These are phyloP conservation scores for Gymnothorax reevesii DNA, from an alignment of 2,797 vertebrate species.

Conservation along the genomic window DNA sequence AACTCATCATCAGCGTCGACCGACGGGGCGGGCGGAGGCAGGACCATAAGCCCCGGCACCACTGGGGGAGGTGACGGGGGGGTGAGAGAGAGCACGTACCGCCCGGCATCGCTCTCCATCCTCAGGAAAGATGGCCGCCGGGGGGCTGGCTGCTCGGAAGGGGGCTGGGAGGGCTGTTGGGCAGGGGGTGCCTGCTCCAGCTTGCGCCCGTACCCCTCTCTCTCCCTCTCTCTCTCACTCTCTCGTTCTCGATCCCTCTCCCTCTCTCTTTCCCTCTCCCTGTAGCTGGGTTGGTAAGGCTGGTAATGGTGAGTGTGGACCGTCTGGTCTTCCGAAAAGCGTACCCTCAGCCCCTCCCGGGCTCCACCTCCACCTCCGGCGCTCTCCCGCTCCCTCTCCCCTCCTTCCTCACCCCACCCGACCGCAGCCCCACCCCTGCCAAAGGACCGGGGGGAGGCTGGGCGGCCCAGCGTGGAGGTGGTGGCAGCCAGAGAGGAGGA, in stretches of 20 bases:
- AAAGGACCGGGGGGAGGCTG: slow-evolving; percentile 72
- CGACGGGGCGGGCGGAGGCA: slow-evolving; percentile 88
- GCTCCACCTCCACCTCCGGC: slow-evolving; percentile 62
- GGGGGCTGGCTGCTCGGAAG: slow-evolving; percentile 54
- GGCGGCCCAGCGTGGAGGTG: slow-evolving; percentile 63
- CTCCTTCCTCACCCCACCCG: slow-evolving; percentile 65
- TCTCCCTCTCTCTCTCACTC: slow-evolving; percentile 61
- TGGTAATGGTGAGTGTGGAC: slow-evolving; percentile 77
- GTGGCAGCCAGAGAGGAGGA: slow-evolving; percentile 77
- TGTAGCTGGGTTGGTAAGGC: slow-evolving; percentile 69
- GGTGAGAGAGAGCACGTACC: slow-evolving; percentile 71
- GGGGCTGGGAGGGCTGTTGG: slow-evolving; percentile 41
- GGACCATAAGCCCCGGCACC: slow-evolving; percentile 74
- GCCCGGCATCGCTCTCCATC: slow-evolving; percentile 76
- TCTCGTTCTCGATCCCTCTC: slow-evolving; percentile 58
- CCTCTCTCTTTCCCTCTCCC: slow-evolving; percentile 65
- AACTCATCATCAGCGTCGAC: slow-evolving; percentile 89
- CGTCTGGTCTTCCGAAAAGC: slow-evolving; percentile 77
- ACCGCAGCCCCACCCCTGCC: slow-evolving; percentile 62
- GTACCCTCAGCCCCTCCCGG: slow-evolving; percentile 73
- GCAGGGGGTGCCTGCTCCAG: slow-evolving; percentile 67
- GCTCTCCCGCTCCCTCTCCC: slow-evolving; percentile 68
- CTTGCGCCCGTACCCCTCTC: slow-evolving; percentile 71
- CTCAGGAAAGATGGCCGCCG: slow-evolving; percentile 72
- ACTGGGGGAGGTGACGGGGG: slow-evolving; percentile 70